Base-by-base conservation (phyloP, 2,888 invertebrate genomes). In the Dryadula phaetusa region DNA sequence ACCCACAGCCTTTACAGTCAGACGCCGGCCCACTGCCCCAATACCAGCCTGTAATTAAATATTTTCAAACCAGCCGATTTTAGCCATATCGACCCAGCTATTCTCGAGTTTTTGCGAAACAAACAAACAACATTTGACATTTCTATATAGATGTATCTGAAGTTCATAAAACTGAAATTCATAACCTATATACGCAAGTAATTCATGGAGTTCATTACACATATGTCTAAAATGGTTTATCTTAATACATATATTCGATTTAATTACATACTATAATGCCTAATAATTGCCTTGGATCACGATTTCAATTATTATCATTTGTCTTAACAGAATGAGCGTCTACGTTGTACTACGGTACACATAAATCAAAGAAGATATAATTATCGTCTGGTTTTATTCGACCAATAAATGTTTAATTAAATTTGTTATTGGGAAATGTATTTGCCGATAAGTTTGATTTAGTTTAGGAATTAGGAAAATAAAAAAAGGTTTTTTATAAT, bases 351-450 rank as follows among this genome's bases (percentile, higher is more conserved):
- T 16, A 52, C 52, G 4, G 16, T 16, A 52, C 16, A 52, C n/a
- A 52, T 52, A 52, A 52, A 52, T 52, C 52, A 52, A 28, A 52
- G 52, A 18, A 28, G 16, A 28, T 52, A 16, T 52, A 28, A 52
- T 52, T 52, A 52, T 52, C 10, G 28, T 10, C 16, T 52, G 8
- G 28, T n/a, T 25, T 22, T n/a, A n/a, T n/a, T 22, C 46, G 7
- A 4, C 42, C 16, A 16, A 4, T 42, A n/a, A 42, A 6, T 16
- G 40, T 12, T 40, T 44, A 44, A n/a, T 18, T 7, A 32, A 32
- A 5, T 32, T 3, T 32, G 32, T 8, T 42, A 42, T 2, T 42
- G 42, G 44, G 8, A 18, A n/a, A 3, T 32, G n/a, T n/a, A n/a
- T n/a, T n/a, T n/a, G n/a, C n/a, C n/a, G 8, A 32, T 32, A 8